Evolutionary conservation across 1,140 invertebrate genomes (phyloP).

Genomic region (Phymastichus coffea): DNA sequence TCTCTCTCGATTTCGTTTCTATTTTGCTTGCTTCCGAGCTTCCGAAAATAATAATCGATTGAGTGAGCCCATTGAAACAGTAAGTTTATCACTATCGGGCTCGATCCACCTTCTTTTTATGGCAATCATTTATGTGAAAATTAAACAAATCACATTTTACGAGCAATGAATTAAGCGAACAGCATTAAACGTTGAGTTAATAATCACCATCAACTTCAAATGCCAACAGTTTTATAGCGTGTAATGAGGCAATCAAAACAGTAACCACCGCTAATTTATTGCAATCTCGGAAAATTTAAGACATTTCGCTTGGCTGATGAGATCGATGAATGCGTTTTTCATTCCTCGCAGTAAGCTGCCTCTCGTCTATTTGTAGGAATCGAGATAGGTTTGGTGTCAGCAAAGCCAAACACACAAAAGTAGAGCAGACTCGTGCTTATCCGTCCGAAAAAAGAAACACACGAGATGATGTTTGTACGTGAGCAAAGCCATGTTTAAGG

Average conservation of each 20-base stretch:
- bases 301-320: neutral
- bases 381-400: too few relatives aligned
- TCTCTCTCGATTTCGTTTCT: too few relatives aligned
- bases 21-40: too few relatives aligned
- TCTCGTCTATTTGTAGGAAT: too few relatives aligned
- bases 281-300: neutral
- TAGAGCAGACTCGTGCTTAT: neutral
- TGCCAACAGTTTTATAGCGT: neutral
- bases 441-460: too few relatives aligned
- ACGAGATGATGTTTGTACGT: neutral
- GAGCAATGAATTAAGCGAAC: neutral
- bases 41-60: too few relatives aligned
- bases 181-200: neutral
- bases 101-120: too few relatives aligned
- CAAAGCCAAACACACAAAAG: neutral
- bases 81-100: too few relatives aligned
- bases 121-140: too few relatives aligned
- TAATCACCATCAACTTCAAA: slow-evolving; percentile 1
- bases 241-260: neutral
- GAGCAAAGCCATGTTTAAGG: neutral
- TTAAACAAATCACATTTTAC: slow-evolving; percentile 3
- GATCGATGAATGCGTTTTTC: neutral
- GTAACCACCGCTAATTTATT: slow-evolving; percentile 7
- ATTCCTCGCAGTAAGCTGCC: too few relatives aligned
- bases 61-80: too few relatives aligned